These are phyloP conservation scores for Rhopalosiphum maidis DNA, from an alignment of 1,140 invertebrate species.

Conservation along the genomic window DNA sequence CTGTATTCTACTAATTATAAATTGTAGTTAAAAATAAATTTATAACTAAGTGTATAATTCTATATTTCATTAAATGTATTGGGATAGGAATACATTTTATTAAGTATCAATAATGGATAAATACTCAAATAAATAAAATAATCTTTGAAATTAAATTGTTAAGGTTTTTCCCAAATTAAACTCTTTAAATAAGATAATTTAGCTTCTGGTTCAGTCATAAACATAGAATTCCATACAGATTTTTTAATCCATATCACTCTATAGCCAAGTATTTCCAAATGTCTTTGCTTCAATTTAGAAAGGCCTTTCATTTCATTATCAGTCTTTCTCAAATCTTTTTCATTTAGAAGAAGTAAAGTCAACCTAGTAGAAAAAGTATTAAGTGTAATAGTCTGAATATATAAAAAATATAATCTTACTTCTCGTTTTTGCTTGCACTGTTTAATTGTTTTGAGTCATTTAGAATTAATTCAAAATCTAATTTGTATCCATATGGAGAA, in stretches of 20 bases:
- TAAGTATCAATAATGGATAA: neutral
- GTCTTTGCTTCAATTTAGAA: slow-evolving; percentile 65
- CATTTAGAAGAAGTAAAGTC: slow-evolving; percentile 63
- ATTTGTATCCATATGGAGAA: slow-evolving; percentile 60
- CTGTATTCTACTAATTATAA: neutral
- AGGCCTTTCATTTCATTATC: slow-evolving; percentile 63
- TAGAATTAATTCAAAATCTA: slow-evolving; percentile 61
- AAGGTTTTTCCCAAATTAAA: slow-evolving; percentile 58
- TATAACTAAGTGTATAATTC: neutral
- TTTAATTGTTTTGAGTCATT: slow-evolving; percentile 59
- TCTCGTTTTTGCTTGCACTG: neutral
- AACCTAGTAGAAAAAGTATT: slow-evolving; percentile 62
- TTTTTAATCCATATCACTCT: slow-evolving; percentile 66
- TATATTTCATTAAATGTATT: neutral
- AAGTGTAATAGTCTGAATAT: slow-evolving; percentile 5
- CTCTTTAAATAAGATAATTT: slow-evolving; percentile 64
- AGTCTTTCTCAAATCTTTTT: slow-evolving; percentile 62
- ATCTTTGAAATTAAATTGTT: neutral
- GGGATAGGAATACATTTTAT: neutral
- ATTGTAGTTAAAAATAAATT: neutral
- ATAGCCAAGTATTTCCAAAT: slow-evolving; percentile 71
- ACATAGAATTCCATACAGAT: slow-evolving; percentile 68
- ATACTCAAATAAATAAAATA: neutral
- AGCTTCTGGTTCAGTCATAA: slow-evolving; percentile 62
- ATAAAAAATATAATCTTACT: slow-evolving; percentile 15